A percentile compares a stretch with the other conserved stretches of the same genome.
Conservation (phyloP, 2,888 invertebrate species). For the Sphinx pinastri region DNA sequence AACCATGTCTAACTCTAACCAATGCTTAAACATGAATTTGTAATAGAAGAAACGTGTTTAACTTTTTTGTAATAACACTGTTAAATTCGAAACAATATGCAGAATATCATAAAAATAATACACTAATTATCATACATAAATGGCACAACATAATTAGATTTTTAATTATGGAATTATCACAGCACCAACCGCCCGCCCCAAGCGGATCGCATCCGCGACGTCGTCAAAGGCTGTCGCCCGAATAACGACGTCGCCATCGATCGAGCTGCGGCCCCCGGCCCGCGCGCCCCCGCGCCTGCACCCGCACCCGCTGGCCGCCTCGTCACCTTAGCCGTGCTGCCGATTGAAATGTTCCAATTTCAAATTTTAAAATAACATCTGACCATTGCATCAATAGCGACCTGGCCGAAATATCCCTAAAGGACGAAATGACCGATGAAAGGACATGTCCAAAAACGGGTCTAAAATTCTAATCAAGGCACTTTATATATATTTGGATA, state of each 20-base stretch:
- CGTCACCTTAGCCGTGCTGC: slow-evolving; percentile 34
- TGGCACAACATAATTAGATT: background rate
- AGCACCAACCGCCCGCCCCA: slow-evolving; percentile 38
- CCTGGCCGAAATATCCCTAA: background rate
- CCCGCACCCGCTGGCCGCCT: slow-evolving; percentile 27
- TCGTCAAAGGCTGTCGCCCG: slow-evolving; percentile 84
- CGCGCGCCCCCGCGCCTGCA: slow-evolving; percentile 38
- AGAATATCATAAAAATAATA: too few species aligned
- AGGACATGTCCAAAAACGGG: too few species aligned
- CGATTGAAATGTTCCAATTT: slow-evolving; percentile 33
- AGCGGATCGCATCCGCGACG: slow-evolving; percentile 61
- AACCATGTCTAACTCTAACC: too few species aligned
- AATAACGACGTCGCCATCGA: slow-evolving; percentile 83
- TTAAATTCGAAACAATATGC: too few species aligned
- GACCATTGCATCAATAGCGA: background rate
- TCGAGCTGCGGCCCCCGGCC: slow-evolving; percentile 58
- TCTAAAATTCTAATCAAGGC: too few species aligned
- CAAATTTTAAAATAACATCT: slow-evolving; percentile 20
- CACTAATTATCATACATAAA: too few species aligned
- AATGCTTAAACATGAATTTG: too few species aligned
- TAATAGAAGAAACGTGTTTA: too few species aligned
- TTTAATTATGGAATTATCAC: slow-evolving; percentile 28
- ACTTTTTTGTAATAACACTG: too few species aligned
- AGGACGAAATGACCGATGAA: background rate
- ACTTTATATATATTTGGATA: too few species aligned